A percentile compares a stretch with the other conserved stretches of the same genome.
These are phyloP conservation scores for Cetonia aurata DNA, from an alignment of 2,888 invertebrate species.

Conservation along the genomic window DNA sequence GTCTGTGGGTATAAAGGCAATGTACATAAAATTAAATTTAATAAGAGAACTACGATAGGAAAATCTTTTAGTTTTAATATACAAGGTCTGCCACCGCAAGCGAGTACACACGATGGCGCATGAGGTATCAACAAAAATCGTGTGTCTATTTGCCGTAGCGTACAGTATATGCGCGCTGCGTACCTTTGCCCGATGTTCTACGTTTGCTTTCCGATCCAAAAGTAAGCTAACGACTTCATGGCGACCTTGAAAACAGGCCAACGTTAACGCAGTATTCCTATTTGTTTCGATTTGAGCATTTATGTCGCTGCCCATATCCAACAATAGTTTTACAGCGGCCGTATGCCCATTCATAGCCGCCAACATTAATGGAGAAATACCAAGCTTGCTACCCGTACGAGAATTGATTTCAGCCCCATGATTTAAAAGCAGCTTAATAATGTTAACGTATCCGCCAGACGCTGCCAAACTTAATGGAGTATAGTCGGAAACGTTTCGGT, in stretches of 20 bases:
- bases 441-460: conserved; percentile 98
- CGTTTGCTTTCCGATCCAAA: conserved; percentile 96
- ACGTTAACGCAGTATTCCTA: conserved; percentile 96
- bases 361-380: conserved; percentile 98
- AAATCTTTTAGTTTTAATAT: too few relatives aligned
- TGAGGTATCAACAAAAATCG: neutral
- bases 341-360: conserved; percentile 99
- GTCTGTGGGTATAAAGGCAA: conserved; percentile 71
- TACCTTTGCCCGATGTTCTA: conserved; percentile 97
- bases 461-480: conserved; percentile 99
- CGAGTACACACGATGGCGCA: too few relatives aligned
- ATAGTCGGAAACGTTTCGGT: conserved; percentile 98
- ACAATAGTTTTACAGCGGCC: conserved; percentile 91
- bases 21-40: too few relatives aligned
- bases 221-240: conserved; percentile 98
- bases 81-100: too few relatives aligned
- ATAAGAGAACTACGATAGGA: too few relatives aligned
- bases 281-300: conserved; percentile 99
- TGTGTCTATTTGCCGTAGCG: neutral
- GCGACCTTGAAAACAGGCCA: conserved; percentile 99
- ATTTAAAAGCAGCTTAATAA: conserved; percentile 92
- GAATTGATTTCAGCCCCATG: conserved; percentile 99
- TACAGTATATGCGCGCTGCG: neutral
- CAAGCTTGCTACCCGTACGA: conserved; percentile 94
- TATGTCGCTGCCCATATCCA: conserved; percentile 99